These are phyloP conservation scores for Cassiopea xamachana DNA, from an alignment of 30 jellyfish, hydroid and myxozoan genomes.

Conservation along the genomic window DNA sequence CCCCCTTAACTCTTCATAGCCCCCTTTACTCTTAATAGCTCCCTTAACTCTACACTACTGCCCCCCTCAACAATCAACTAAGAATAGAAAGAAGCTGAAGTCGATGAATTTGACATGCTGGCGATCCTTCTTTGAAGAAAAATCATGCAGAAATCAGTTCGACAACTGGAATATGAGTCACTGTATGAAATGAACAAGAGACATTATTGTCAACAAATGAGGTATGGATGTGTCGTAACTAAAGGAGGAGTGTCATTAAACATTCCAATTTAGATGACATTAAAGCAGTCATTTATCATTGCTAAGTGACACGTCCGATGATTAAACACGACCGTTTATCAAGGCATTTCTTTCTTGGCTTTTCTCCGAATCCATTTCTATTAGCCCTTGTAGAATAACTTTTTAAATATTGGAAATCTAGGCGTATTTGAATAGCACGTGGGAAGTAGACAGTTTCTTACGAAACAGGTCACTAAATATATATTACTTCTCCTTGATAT, in stretches of 20 bases:
- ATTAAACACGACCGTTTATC: background rate
- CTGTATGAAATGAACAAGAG: no score
- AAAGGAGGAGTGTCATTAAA: background rate
- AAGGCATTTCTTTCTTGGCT: background rate
- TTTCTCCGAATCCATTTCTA: background rate
- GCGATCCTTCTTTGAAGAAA: no score
- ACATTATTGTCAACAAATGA: background rate
- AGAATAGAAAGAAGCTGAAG: no score
- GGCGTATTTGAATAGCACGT: background rate
- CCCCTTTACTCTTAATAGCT: no score
- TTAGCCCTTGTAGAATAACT: background rate
- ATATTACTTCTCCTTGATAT: background rate
- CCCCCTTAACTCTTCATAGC: no score
- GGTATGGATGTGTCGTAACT: background rate
- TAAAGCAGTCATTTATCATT: background rate
- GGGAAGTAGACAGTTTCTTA: background rate
- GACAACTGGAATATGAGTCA: no score
- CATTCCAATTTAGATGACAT: background rate
- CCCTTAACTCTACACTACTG: no score
- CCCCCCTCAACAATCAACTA: no score
- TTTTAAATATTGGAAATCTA: background rate
- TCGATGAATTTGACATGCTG: no score
- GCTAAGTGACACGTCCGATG: background rate
- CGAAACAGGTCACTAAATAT: background rate
- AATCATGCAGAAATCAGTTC: no score